Percentiles rank a stretch among this genome's conserved stretches.
phyloP scores from a whole-genome alignment of 2,797 vertebrate genomes.

The Xenopus petersii region DNA sequence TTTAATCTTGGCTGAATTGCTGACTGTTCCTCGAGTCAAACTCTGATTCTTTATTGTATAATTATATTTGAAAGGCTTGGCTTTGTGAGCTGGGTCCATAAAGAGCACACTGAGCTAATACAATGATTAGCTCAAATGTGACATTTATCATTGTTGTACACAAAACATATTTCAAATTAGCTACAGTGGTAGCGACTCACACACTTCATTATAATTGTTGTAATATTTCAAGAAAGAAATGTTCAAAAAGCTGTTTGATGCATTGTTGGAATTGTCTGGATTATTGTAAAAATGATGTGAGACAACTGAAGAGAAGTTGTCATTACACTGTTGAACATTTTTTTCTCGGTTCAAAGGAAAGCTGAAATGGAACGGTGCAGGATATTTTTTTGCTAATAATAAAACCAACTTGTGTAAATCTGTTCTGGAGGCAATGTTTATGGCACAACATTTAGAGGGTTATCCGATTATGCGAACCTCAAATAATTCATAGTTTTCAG shows the following conservation, averaged over 20 bases:
- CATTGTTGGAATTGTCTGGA: conserved; percentile 4
- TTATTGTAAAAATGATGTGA: too few relatives aligned
- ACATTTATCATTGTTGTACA: conserved; percentile 54
- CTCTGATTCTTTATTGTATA: conserved; percentile 54
- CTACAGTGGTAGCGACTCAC: conserved; percentile 35
- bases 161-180: conserved; percentile 50
- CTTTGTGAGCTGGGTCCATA: conserved; percentile 48
- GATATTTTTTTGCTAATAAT: too few relatives aligned
- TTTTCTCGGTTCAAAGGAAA: too few relatives aligned
- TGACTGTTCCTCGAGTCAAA: conserved; percentile 48
- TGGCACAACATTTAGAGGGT: too few relatives aligned
- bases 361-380: too few relatives aligned
- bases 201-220: conserved; percentile 37
- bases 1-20: conserved; percentile 46
- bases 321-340: too few relatives aligned
- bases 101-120: conserved; percentile 49
- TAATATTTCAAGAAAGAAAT: conserved; percentile 40
- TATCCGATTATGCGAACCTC: too few relatives aligned
- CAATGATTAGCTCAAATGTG: conserved; percentile 54
- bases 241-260: conserved; percentile 1
- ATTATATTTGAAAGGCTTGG: conserved; percentile 49
- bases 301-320: too few relatives aligned
- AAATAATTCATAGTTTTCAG: too few relatives aligned
- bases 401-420: too few relatives aligned
- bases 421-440: too few relatives aligned